A percentile compares a stretch with the other conserved stretches of the same genome.
Evolutionary conservation across 1,140 invertebrate species (phyloP).

Genomic region (Aculops lycopersici): DNA sequence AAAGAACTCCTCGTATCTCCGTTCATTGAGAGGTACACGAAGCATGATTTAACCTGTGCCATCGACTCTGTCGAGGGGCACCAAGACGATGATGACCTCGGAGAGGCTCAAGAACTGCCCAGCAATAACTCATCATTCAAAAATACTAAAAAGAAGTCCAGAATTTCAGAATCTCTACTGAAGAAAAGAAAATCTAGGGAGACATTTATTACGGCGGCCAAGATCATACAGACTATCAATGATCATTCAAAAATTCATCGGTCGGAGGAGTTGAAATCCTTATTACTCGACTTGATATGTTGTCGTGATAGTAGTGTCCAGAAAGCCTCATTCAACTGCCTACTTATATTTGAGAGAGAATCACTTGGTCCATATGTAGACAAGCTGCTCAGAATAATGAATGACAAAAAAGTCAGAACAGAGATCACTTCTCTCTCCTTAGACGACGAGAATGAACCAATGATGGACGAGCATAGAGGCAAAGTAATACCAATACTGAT

Average conservation of each 20-base stretch:
- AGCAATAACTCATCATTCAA: no score
- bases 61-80: slow-evolving; percentile 5
- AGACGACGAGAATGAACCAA: slow-evolving; percentile 30
- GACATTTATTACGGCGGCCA: slow-evolving; percentile 13
- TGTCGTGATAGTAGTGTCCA: slow-evolving; percentile 42
- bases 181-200: slow-evolving; percentile 5
- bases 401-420: slow-evolving; percentile 54
- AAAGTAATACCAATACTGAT: slow-evolving; percentile 44
- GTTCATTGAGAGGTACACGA: slow-evolving; percentile 10
- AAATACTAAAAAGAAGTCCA: not conserved
- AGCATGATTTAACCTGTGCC: slow-evolving; percentile 12
- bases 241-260: slow-evolving; percentile 42
- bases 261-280: slow-evolving; percentile 19
- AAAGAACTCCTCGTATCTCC: slow-evolving; percentile 14
- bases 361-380: slow-evolving; percentile 36
- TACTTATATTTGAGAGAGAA: slow-evolving; percentile 47
- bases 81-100: slow-evolving; percentile 4
- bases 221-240: slow-evolving; percentile 35
- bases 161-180: not conserved
- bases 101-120: slow-evolving; percentile 3
- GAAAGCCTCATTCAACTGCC: slow-evolving; percentile 44
- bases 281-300: slow-evolving; percentile 26
- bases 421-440: slow-evolving; percentile 25
- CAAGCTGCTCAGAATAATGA: slow-evolving; percentile 36
- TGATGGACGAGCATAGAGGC: slow-evolving; percentile 34